phyloP scores from a whole-genome alignment of 2,888 invertebrate species.

The Synanthedon tipuliformis region DNA sequence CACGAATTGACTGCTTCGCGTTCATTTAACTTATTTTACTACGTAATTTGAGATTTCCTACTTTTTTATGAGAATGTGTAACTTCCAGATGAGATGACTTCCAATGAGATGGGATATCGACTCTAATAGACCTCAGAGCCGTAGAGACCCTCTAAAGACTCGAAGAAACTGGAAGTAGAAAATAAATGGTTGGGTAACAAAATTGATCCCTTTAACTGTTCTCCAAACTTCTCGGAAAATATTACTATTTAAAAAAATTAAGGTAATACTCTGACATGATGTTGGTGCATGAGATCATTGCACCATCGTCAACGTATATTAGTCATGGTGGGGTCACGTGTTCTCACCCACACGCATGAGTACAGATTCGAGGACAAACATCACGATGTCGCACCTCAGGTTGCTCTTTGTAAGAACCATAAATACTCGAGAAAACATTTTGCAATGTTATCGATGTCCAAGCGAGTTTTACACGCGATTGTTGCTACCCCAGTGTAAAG shows the following conservation, averaged over 20 bases:
- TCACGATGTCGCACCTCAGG: conserved; percentile 19
- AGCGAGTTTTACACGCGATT: too few relatives aligned
- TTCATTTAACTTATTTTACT: conserved; percentile 64
- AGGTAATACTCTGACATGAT: conserved; percentile 7
- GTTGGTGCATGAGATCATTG: conserved; percentile 28
- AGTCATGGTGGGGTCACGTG: conserved; percentile 30
- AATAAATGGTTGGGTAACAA: too few relatives aligned
- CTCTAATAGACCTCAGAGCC: too few relatives aligned
- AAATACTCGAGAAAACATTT: neutral
- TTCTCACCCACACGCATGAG: conserved; percentile 27
- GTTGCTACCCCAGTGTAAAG: too few relatives aligned
- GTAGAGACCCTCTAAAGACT: too few relatives aligned
- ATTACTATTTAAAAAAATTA: conserved; percentile 7
- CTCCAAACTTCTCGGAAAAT: neutral
- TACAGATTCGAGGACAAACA: conserved; percentile 22
- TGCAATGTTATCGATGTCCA: neutral
- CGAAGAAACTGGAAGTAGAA: too few relatives aligned
- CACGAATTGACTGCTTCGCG: conserved; percentile 18
- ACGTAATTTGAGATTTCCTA: conserved; percentile 46
- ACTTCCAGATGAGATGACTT: neutral
- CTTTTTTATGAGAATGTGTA: conserved; percentile 1
- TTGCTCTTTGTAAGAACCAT: neutral
- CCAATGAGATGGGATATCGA: too few relatives aligned
- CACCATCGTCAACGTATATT: conserved; percentile 33
- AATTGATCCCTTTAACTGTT: too few relatives aligned